Evolutionary conservation across 2,113 vertebrate genomes (phyloP), one percentile per base, ranked within the genome.

Genomic region (Tragelaphus scriptus): DNA sequence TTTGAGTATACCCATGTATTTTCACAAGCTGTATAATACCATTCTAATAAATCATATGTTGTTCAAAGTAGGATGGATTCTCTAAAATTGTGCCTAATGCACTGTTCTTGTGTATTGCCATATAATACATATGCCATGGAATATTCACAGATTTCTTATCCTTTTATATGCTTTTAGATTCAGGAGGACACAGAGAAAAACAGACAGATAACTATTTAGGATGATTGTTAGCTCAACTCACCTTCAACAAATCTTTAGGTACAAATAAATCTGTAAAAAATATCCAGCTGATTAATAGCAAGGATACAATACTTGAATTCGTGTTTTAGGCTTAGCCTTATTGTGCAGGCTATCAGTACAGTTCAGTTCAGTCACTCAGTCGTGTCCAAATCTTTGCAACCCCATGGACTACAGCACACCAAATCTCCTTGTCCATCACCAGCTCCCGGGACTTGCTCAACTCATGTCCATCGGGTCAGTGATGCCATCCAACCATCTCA

Each of bases 401-500:
- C 19, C n/a, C 68, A 75, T 23, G n/a, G 68, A 40, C n/a, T 36
- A 17, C 16, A 68, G 65, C 17, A 36, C 17, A 68, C 65, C 65
- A 68, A 16, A 4, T 17, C 65, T n/a, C 32, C 17, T 4, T n/a
- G 16, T 68, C 65, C 17, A 36, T n/a, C 65, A 68, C 32, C 32
- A 68, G 36, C 32, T n/a, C 63, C 63, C 1, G 2, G 32, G 17
- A 32, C n/a, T 68, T 32, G 17, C 63, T 68, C 65, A 19, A 36
- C 16, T 68, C 65, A 36, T 1, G 0, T 36, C 32, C 17, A 68
- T 36, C 0, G 0, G 8, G 32, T n/a, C 32, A 16, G 16, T 65
- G 32, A 65, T 68, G 68, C n/a, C 19, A 36, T 71, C 63, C 17
- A 36, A 23, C 19, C n/a, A 71, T 71, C 19, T 71, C 68, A 71